Evolutionary conservation across 2,888 invertebrate species (phyloP), one percentile per base, ranked within the genome.

Genomic region (Himalopsyche kuldschensis): DNA sequence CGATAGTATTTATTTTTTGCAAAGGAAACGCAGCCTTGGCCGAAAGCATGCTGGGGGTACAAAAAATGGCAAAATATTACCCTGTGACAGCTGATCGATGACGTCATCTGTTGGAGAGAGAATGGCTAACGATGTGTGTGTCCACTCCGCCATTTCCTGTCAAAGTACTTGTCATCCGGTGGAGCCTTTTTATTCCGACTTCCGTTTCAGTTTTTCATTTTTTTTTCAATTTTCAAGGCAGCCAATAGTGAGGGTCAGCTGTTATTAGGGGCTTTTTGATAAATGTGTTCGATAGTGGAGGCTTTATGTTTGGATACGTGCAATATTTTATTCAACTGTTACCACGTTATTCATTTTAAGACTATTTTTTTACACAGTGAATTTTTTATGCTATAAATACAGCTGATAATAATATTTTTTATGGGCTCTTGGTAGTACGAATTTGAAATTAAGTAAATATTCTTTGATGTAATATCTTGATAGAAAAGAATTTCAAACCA

Each of bases 41-140:
- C 24, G 1, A 31, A 75, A 32, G 24, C 24, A n/a, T 75, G 30
- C 75, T n/a, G 75, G 75, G 76, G 55, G 6, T 55, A 55, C 30
- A 82, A 79, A 79, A 79, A 75, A 79, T 76, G 48, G 79, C 31
- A 8, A 35, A 82, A 79, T 69, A 55, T 55, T 55, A 55, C 55
- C 20, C 27, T 10, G 55, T 55, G 82, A 78, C 78, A 63, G 47
- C 82, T 82, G 82, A 82, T 82, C 82, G 82, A 79, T 79, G 82
- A 30, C 79, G 80, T 79, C 82, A 82, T 82, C 82, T 82, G 82
- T 75, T 76, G 82, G 75, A 76, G 35, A 55, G 79, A 79, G 75
- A 48, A 79, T 75, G 82, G 79, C 79, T 82, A 82, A 82, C 79
- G 82, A 79, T 75, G 80, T 82, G 80, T 82, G 79, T 55, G 55